Evolutionary conservation across 2,888 invertebrate species (phyloP).

Genomic region (Troides aeacus): DNA sequence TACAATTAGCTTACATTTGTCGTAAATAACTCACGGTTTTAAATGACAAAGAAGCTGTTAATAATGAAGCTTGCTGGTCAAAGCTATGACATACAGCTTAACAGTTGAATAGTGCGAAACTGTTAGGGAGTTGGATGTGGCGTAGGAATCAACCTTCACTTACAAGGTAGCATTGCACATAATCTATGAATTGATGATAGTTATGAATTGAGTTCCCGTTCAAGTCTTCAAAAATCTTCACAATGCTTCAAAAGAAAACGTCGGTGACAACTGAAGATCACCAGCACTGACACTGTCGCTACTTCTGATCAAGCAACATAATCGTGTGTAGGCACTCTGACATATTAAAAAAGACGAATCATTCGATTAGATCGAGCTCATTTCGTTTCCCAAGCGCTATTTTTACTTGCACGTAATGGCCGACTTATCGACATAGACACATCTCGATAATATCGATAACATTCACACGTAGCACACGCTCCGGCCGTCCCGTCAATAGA

Average conservation of each 20-base stretch:
- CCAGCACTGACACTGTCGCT: slow-evolving; percentile 7
- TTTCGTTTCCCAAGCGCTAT: slow-evolving; percentile 57
- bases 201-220: no score
- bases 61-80: no score
- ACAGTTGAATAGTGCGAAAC: no score
- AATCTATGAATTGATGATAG: no score
- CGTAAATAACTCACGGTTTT: no score
- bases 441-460: slow-evolving; percentile 75
- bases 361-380: slow-evolving; percentile 53
- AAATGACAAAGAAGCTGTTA: no score
- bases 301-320: slow-evolving; percentile 21
- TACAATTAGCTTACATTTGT: no score
- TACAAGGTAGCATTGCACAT: no score
- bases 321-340: slow-evolving; percentile 27
- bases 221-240: background rate
- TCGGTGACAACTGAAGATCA: slow-evolving; percentile 16
- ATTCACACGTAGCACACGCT: slow-evolving; percentile 80
- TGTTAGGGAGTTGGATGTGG: no score
- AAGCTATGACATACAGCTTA: no score
- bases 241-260: background rate
- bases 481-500: slow-evolving; percentile 68
- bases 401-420: slow-evolving; percentile 67
- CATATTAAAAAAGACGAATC: slow-evolving; percentile 37
- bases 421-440: slow-evolving; percentile 64
- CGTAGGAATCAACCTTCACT: no score